Conservation (phyloP, 1,140 invertebrate genomes). For the Platorchestia sp. region DNA sequence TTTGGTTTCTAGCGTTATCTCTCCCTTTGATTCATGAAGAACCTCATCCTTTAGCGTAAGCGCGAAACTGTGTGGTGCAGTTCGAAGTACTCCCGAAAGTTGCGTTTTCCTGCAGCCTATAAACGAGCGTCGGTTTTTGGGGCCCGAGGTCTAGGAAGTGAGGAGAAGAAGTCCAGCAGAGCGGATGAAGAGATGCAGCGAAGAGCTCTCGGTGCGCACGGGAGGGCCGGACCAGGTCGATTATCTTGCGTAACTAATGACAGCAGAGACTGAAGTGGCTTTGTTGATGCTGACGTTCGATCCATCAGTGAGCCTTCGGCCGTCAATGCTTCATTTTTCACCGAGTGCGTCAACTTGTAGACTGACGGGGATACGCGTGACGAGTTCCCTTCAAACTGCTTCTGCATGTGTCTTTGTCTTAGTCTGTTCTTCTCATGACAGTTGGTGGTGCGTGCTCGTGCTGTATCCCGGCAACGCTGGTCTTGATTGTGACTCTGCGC, state of each 20-base stretch:
- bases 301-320: slow-evolving; percentile 54
- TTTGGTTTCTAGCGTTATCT: not conserved
- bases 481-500: not conserved
- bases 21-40: not conserved
- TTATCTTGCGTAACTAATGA: slow-evolving; percentile 53
- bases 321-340: slow-evolving; percentile 53
- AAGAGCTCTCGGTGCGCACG: not conserved
- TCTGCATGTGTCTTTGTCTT: not conserved
- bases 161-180: slow-evolving; percentile 18
- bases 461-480: not conserved
- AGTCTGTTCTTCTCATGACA: not conserved
- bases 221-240: slow-evolving; percentile 51
- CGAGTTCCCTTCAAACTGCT: not conserved
- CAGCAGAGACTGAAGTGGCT: slow-evolving; percentile 54
- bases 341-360: slow-evolving; percentile 42
- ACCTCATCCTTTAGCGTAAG: not conserved
- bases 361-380: not conserved
- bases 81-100: not conserved
- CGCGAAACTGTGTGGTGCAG: not conserved
- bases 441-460: not conserved
- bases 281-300: slow-evolving; percentile 54
- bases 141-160: not conserved
- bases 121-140: not conserved
- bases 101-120: not conserved
- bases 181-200: slow-evolving; percentile 52